Evolutionary conservation across 1,140 invertebrate genomes (phyloP).

Genomic region (Solen grandis): DNA sequence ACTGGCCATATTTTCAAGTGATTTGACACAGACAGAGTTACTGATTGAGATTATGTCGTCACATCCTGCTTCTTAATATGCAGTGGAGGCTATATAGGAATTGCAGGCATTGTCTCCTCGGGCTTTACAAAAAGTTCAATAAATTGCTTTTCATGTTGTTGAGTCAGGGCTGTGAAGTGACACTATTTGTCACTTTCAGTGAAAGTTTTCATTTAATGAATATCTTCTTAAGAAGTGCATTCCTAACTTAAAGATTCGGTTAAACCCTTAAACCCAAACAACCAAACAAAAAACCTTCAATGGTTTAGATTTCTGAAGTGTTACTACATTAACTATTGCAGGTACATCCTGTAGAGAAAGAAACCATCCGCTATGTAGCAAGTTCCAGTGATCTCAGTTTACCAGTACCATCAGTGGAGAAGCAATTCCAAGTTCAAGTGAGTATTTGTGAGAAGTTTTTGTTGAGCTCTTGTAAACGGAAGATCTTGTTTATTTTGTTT

Average conservation of each 20-base stretch:
- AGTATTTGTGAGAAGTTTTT: constrained; percentile 24
- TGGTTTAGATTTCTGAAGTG: neutral
- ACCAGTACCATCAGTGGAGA: constrained; percentile 61
- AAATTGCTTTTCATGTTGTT: too few species aligned
- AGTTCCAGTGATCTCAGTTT: constrained; percentile 58
- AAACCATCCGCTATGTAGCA: constrained; percentile 5
- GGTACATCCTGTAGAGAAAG: constrained; percentile 3
- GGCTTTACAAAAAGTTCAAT: too few species aligned
- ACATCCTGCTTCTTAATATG: neutral
- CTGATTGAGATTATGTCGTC: neutral
- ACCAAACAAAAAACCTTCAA: neutral
- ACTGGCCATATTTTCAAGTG: neutral
- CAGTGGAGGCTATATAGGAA: too few species aligned
- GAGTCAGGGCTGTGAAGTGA: too few species aligned
- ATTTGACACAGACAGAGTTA: neutral
- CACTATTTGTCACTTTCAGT: too few species aligned
- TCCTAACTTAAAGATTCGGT: too few species aligned
- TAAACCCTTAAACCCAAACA: too few species aligned
- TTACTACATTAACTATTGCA: too few species aligned
- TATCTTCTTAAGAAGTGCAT: too few species aligned
- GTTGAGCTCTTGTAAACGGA: neutral
- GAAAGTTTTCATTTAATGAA: too few species aligned
- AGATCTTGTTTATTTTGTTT: neutral
- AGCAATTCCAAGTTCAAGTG: constrained; percentile 61
- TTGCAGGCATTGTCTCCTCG: too few species aligned